Evolutionary conservation across 2,797 vertebrate species (phyloP), one percentile per base, ranked within the genome.

Genomic region (Scyliorhinus canicula): DNA sequence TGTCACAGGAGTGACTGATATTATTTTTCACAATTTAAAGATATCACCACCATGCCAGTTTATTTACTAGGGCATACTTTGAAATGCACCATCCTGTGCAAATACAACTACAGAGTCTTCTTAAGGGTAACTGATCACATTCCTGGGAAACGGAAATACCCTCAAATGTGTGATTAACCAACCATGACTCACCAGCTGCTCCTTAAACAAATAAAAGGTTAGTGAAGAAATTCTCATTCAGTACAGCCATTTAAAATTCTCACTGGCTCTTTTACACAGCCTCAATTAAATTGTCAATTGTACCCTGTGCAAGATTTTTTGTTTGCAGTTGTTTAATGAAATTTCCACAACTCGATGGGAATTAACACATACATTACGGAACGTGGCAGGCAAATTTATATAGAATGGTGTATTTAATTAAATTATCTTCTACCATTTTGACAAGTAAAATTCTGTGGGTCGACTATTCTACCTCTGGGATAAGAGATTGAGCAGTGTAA

Each of bases 101-200:
- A 91, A 65, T 91, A 3, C 19, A 91, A 65, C 60, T 12, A 94
- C 67, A 52, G 44, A 16, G 14, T 71, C 52, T 94, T 94, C 67
- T 74, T 28, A 47, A 67, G 5, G 60, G 31, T n/a, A 94, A 74
- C n/a, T 74, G 44, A 50, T 14, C 31, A 94, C 47, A 94, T 74
- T 94, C 67, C 14, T 94, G 93, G 31, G 47, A 47, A 94, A 16
- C 55, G 47, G 50, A 94, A 71, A 74, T 74, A 94, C 69, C 28
- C 28, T 28, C 55, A 74, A n/a, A 93, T 11, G 21, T 94, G 44
- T 35, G 50, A 71, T 71, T 71, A 71, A 35, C 67, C 3, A 16
- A 57, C 44, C 93, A 93, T 69, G 40, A 40, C 11, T 50, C 67
- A 74, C 7, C 52, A 52, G 47, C 28, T 47, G 28, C 93, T 74